Evolutionary conservation across 2,888 invertebrate genomes (phyloP), one percentile per base, ranked within the genome.

Genomic region (Ceriagrion tenellum): DNA sequence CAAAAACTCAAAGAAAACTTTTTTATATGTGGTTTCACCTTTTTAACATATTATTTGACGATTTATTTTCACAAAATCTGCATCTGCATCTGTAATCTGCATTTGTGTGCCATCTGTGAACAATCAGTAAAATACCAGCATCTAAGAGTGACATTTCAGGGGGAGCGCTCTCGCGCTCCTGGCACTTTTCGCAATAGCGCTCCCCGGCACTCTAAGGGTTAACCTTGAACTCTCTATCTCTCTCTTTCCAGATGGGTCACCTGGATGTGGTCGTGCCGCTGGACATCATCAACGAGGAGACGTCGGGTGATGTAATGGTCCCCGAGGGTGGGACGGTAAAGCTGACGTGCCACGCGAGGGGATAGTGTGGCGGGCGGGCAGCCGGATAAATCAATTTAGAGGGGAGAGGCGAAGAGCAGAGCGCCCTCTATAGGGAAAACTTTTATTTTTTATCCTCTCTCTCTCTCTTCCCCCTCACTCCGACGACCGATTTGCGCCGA

Each of bases 251-350:
- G 99, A 98, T 98, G 97, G 99, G 98, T 59, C 98, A 98, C 97
- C 97, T 99, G 96, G 98, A 99, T 96, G 99, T 99, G 95, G 98
- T 99, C 55, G 98, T 99, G 96, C 99, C 99, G 69, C 99, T 99
- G 26, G 99, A 99, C 97, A 99, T 99, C 96, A 98, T 99, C 95
- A 96, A 98, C 35, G 98, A 98, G 96, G 98, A 98, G 96, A 99
- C 99, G 55, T 99, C 99, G n/a, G 98, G 99, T 0, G 99, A 99
- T 96, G 97, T 99, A 26, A 98, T 98, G 97, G 98, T 99, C 59
- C 98, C 98, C 55, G 99, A 99, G 97, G 99, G 99, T 95, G 98
- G 98, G 74, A 96, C 96, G 4, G 95, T 96, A 56, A 97, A 97
- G 96, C 96, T 97, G 95, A 97, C n/a, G 23, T n/a, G 10, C 69